Evolutionary conservation across 2,797 vertebrate species (phyloP), one percentile per base, ranked within the genome.

Genomic region (Mus caroli): DNA sequence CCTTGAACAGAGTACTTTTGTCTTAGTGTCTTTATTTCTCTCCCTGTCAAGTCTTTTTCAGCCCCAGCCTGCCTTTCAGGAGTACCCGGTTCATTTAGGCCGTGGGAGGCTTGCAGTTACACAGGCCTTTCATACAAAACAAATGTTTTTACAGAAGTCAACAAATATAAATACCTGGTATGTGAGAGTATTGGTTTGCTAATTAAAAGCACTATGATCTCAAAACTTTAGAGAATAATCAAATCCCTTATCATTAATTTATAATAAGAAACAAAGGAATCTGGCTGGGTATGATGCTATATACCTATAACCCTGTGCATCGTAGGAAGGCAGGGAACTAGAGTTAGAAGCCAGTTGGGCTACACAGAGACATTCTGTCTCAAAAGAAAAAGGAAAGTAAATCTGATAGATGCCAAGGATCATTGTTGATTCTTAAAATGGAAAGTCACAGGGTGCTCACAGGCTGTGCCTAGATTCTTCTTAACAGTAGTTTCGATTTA

Each of bases 71-170:
- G 43, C 43, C 43, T 43, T 43, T 43, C 43, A 43, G 43, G 43
- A 43, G 43, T 43, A 43, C 43, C 43, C 43, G 43, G 43, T 43
- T 43, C 43, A 43, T 43, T 43, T 43, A 43, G 43, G 43, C 43
- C 5, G 43, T 5, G 5, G 43, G 43, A 43, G 43, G 43, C 43
- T 43, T 43, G 5, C 43, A 43, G 43, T 43, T 43, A 43, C 43
- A 43, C 34, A 67, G 22, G 52, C 22, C 54, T 78, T 43, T 60
- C 46, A 71, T 40, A n/a, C 37, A 46, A 91, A 91, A 73, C 43
- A 86, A 80, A 94, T 3, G 11, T 89, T 94, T 31, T 80, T n/a
- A 78, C 22, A 90, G 78, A 87, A 77, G 85, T 69, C 34, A 75
- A 22, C 6, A 64, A 83, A 60, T 31, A 78, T 37, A 71, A 67